These are phyloP conservation scores for Azorinus chamasolen DNA, from an alignment of 2,888 invertebrate genomes.

Conservation along the genomic window DNA sequence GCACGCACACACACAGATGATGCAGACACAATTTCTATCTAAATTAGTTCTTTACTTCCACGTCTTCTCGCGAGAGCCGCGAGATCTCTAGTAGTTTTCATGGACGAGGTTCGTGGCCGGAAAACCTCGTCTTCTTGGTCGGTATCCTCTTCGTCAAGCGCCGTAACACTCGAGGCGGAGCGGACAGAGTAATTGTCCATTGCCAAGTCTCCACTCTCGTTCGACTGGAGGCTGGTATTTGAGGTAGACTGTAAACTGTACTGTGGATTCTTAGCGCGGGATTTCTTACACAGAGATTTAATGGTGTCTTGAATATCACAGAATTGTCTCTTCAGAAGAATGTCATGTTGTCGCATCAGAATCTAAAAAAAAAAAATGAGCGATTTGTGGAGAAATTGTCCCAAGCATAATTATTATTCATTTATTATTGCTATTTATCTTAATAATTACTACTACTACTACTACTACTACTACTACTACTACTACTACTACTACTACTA, in stretches of 20 bases:
- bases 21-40: background rate
- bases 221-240: slow-evolving; percentile 57
- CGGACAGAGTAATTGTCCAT: slow-evolving; percentile 70
- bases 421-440: slow-evolving; percentile 1
- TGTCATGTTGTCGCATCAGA: slow-evolving; percentile 78
- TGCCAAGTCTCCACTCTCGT: slow-evolving; percentile 60
- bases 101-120: slow-evolving; percentile 77
- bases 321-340: slow-evolving; percentile 79
- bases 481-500: slow-evolving; percentile 44
- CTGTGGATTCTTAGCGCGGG: slow-evolving; percentile 20
- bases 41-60: slow-evolving; percentile 75
- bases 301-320: slow-evolving; percentile 79
- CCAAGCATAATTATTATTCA: too few relatives aligned
- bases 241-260: slow-evolving; percentile 34
- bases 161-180: slow-evolving; percentile 72
- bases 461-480: slow-evolving; percentile 43
- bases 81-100: slow-evolving; percentile 80
- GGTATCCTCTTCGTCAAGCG: slow-evolving; percentile 62
- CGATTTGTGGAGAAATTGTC: too few relatives aligned
- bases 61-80: slow-evolving; percentile 78
- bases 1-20: too few relatives aligned
- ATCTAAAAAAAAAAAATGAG: slow-evolving; percentile 66
- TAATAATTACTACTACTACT: slow-evolving; percentile 36
- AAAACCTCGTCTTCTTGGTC: slow-evolving; percentile 58
- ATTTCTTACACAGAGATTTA: slow-evolving; percentile 58